Evolutionary conservation across 2,888 invertebrate species (phyloP), one percentile per base, ranked within the genome.

Genomic region (Calliphora vomitoria): DNA sequence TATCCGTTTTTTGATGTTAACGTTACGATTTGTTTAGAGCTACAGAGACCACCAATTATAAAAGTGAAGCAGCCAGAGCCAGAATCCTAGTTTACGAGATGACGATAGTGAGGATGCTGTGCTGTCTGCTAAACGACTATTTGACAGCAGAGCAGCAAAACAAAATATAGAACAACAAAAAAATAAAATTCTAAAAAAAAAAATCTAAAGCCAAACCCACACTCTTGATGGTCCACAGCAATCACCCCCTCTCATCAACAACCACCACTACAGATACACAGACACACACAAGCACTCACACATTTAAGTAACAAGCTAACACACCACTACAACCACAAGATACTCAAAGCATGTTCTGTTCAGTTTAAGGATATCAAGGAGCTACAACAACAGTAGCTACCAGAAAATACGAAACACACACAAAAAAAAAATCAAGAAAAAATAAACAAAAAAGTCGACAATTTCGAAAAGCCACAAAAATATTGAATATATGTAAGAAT

Each of bases 1-100:
- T 72, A 55, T 88, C 81, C 88, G 82, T 74, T 84, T 75, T 81
- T 10, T 90, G 92, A 90, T 92, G 92, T 90, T 89, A 86, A 90
- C 91, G 91, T 89, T 91, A 89, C 92, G 91, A 92, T 92, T 91
- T 91, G 90, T 90, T 90, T 91, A 92, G 90, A 86, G 88, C 89
- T 84, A 92, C 91, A 91, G 91, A 92, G 90, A 90, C 91, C 92
- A 91, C 91, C 92, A 92, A 92, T 91, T 92, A 92, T 90, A 90
- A 91, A 92, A 91, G 91, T 92, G 90, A 91, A 92, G 90, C 92
- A 91, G 69, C 75, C 75, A 66, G 55, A 53, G 71, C 53, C 82
- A 64, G 68, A 74, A 60, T 53, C 44, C 38, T 72, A 75, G 74
- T 79, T 82, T 66, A 55, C 60, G 44, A 82, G 11, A 13, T 71